Evolutionary conservation across 2,888 invertebrate genomes (phyloP), one percentile per base, ranked within the genome.

Genomic region (Stegana nigrithorax): DNA sequence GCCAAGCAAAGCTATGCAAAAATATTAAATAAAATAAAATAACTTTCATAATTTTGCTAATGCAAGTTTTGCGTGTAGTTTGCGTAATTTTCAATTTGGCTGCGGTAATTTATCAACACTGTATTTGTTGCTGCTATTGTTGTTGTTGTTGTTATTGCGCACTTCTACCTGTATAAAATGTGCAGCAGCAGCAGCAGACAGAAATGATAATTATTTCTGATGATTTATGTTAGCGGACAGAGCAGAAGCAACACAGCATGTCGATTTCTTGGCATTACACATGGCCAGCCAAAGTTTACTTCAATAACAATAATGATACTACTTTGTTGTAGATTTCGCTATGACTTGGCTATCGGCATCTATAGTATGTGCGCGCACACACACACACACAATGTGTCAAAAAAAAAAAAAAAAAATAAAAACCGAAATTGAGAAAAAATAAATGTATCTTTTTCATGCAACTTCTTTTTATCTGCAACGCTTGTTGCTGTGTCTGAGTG

Each of bases 81-180:
- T n/a, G n/a, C n/a, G 75, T 75, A 71, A 77, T 79, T 75, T 75
- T 68, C 78, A 79, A 79, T 79, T 78, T 79, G 80, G 79, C 75
- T 66, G 64, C 67, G 60, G 62, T 67, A 68, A 78, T 78, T 79
- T 78, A 75, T 79, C 75, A 73, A 64, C 65, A 8, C 26, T 39
- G 39, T 1, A 39, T 14, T n/a, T n/a, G n/a, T n/a, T n/a, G n/a
- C n/a, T n/a, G n/a, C n/a, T n/a, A n/a, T n/a, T n/a, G n/a, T n/a
- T n/a, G n/a, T n/a, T n/a, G n/a, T 67, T 61, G 47, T 60, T 56
- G 61, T 32, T n/a, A 32, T 21, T 55, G 55, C 21, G 39, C 8
- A 21, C 39, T 36, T 57, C 14, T 26, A 39, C 39, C 39, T 56
- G 66, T 60, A 61, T 17, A 42, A n/a, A 42, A 17, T 42, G n/a